Percentiles rank a stretch among this genome's conserved stretches.
Evolutionary conservation across 2,797 vertebrate genomes (phyloP).

Genomic region (Eupleurogrammus muticus): DNA sequence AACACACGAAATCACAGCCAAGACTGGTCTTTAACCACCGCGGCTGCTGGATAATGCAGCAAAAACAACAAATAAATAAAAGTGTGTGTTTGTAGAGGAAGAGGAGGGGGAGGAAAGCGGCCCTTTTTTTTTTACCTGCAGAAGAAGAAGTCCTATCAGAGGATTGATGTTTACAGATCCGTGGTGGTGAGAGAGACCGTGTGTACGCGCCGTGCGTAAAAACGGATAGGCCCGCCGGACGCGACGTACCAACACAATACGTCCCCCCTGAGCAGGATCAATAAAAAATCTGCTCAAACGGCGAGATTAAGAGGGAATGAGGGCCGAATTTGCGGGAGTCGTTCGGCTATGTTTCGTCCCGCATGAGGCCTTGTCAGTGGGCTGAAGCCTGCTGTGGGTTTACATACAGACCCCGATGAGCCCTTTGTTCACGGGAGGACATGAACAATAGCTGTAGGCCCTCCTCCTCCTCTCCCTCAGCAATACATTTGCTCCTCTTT

Average conservation of each 20-base stretch:
- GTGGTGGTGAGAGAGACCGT: conserved; percentile 66
- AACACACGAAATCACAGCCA: not conserved
- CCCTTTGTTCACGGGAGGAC: conserved; percentile 87
- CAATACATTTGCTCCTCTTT: conserved; percentile 81
- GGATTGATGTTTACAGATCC: conserved; percentile 82
- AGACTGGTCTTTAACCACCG: not conserved
- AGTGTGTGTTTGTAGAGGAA: conserved; percentile 13
- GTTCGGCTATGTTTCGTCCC: conserved; percentile 76
- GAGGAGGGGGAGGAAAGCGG: conserved; percentile 18
- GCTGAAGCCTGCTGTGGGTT: conserved; percentile 82
- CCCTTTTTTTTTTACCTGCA: conserved; percentile 74
- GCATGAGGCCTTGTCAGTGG: conserved; percentile 82
- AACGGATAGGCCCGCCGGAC: conserved; percentile 79
- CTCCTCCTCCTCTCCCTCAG: conserved; percentile 82
- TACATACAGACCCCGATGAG: conserved; percentile 85
- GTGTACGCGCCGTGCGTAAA: conserved; percentile 82
- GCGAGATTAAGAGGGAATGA: conserved; percentile 46
- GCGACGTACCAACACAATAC: conserved; percentile 76
- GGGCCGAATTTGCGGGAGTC: conserved; percentile 63
- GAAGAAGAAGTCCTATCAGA: conserved; percentile 72
- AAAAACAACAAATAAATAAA: not conserved
- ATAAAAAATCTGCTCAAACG: conserved; percentile 60
- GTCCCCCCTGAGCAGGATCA: conserved; percentile 72
- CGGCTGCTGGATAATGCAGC: not conserved
- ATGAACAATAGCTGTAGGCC: conserved; percentile 89